phyloP scores from a whole-genome alignment of 2,113 vertebrate genomes.

The Zosterops pallidus region DNA sequence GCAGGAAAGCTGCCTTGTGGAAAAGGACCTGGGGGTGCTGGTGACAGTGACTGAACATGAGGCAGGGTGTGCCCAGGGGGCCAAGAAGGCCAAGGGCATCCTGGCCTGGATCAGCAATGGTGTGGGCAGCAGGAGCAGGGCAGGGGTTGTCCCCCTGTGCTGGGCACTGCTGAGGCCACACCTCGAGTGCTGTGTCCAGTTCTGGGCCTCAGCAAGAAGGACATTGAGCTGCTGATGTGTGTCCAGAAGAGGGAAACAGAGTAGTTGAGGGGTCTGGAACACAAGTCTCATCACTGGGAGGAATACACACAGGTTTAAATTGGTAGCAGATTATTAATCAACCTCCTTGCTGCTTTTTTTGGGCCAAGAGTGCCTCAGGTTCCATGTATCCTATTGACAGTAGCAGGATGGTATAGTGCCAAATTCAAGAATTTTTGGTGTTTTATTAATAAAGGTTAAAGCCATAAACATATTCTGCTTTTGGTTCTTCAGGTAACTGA shows the following conservation, averaged over 20 bases:
- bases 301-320: not conserved
- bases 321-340: not conserved
- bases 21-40: not conserved
- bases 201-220: not conserved
- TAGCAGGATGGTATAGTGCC: rapidly evolving
- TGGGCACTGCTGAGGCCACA: not conserved
- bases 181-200: rapidly evolving
- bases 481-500: not conserved
- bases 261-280: not conserved
- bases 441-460: not conserved
- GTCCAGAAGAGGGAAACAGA: rapidly evolving
- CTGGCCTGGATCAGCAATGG: not conserved
- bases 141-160: not conserved
- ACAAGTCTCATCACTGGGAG: not conserved
- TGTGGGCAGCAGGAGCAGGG: not conserved
- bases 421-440: not conserved
- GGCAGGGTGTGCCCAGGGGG: not conserved
- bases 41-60: not conserved
- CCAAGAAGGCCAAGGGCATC: not conserved
- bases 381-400: not conserved
- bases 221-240: not conserved
- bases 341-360: not conserved
- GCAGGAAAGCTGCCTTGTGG: not conserved
- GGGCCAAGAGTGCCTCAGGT: not conserved
- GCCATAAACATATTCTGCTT: not conserved